Conservation (phyloP, 1,140 invertebrate species). For the Polypedilum pembai region DNA sequence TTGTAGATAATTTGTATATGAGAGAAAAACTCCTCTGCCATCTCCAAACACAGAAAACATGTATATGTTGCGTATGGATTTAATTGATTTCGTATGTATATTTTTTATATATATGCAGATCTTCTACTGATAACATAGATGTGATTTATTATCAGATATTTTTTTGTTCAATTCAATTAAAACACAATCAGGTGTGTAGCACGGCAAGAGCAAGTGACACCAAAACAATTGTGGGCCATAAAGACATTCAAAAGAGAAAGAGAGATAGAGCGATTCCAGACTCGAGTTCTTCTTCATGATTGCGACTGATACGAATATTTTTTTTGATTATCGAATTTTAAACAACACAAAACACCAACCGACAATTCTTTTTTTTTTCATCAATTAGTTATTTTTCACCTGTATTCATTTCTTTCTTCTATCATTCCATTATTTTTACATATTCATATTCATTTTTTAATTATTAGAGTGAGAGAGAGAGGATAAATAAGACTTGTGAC, state of each 20-base stretch:
- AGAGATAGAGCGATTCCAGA: slow-evolving; percentile 19
- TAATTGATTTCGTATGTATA: no score
- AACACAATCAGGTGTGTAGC: slow-evolving; percentile 20
- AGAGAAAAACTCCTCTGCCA: background rate
- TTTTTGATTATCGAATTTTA: background rate
- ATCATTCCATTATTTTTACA: slow-evolving; percentile 30
- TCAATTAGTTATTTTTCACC: slow-evolving; percentile 30
- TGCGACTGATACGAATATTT: slow-evolving; percentile 20
- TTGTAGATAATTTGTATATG: background rate
- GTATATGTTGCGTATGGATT: background rate
- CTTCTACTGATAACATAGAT: slow-evolving; percentile 21
- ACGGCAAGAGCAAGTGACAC: slow-evolving; percentile 1
- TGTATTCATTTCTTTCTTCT: slow-evolving; percentile 31
- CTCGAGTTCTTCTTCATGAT: background rate
- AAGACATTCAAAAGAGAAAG: no score
- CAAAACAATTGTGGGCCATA: slow-evolving; percentile 20
- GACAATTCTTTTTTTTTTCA: slow-evolving; percentile 1
- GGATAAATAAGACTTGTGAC: slow-evolving; percentile 3
- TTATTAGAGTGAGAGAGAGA: background rate
- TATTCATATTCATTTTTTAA: slow-evolving; percentile 29
- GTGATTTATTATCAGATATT: background rate
- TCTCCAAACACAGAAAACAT: slow-evolving; percentile 13
- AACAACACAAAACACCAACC: slow-evolving; percentile 26
- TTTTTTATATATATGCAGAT: background rate
- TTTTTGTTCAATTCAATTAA: slow-evolving; percentile 17